Evolutionary conservation across 1,140 invertebrate genomes (phyloP).

Genomic region (Ips typographus): DNA sequence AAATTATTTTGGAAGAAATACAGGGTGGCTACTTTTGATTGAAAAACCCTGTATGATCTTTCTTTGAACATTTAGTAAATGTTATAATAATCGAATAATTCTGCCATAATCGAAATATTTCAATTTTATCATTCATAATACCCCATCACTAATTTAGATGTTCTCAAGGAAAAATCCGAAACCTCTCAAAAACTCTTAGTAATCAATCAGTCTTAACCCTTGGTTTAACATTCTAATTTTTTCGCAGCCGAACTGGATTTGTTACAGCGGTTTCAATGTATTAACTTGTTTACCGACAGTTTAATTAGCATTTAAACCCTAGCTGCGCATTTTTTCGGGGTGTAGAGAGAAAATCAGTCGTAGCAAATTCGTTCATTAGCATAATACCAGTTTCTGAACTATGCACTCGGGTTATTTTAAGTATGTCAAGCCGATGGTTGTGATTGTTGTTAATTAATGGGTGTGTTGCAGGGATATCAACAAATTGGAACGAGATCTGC

Average conservation of each 20-base stretch:
- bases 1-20: too few species aligned
- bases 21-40: too few species aligned
- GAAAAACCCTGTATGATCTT: too few species aligned
- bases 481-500: conserved; percentile 25
- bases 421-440: neutral
- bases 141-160: neutral
- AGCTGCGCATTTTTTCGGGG: neutral
- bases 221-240: too few species aligned
- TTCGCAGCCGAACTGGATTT: neutral
- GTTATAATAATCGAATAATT: too few species aligned
- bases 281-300: neutral
- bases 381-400: neutral
- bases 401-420: neutral
- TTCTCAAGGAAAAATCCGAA: conserved; percentile 1
- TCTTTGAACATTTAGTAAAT: too few species aligned
- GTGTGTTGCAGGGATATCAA: conserved; percentile 23
- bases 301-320: too few species aligned
- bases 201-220: too few species aligned
- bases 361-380: neutral
- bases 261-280: neutral
- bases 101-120: too few species aligned
- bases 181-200: neutral
- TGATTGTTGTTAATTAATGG: too few species aligned
- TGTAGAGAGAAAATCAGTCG: neutral
- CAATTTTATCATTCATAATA: too few species aligned